Percentiles rank a stretch among this genome's conserved stretches.
Conservation (phyloP, 2,113 vertebrate species). For the Onychorhynchus coronatus region DNA sequence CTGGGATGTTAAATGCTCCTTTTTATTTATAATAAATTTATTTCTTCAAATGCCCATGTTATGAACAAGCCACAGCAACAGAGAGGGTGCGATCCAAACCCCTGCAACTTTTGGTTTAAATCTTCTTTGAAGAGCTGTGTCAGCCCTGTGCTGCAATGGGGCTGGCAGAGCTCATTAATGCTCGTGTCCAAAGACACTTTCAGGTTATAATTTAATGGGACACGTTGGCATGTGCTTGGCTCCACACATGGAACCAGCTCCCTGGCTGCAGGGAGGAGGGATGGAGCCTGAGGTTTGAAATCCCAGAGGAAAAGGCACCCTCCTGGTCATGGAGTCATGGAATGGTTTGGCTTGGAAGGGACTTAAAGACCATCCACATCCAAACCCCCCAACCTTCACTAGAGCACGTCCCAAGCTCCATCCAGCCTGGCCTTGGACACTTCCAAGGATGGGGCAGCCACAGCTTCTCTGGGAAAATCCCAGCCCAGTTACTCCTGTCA, state of each 20-base stretch:
- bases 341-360: background rate
- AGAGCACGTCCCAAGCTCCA: background rate
- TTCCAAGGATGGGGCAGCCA: background rate
- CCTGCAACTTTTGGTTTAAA: background rate
- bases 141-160: background rate
- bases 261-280: background rate
- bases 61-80: background rate
- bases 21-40: conserved; percentile 2
- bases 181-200: background rate
- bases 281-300: background rate
- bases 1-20: background rate
- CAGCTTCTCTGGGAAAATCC: background rate
- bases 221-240: background rate
- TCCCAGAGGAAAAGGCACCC: background rate
- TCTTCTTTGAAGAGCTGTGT: background rate
- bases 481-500: background rate
- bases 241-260: background rate
- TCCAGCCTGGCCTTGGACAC: background rate
- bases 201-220: background rate
- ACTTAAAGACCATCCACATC: background rate
- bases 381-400: background rate
- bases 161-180: background rate
- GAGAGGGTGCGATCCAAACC: background rate
- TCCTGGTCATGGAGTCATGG: background rate
- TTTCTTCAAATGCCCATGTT: background rate